Evolutionary conservation across 2,113 vertebrate genomes (phyloP), one percentile per base, ranked within the genome.

Genomic region (Daphoenositta chrysoptera): DNA sequence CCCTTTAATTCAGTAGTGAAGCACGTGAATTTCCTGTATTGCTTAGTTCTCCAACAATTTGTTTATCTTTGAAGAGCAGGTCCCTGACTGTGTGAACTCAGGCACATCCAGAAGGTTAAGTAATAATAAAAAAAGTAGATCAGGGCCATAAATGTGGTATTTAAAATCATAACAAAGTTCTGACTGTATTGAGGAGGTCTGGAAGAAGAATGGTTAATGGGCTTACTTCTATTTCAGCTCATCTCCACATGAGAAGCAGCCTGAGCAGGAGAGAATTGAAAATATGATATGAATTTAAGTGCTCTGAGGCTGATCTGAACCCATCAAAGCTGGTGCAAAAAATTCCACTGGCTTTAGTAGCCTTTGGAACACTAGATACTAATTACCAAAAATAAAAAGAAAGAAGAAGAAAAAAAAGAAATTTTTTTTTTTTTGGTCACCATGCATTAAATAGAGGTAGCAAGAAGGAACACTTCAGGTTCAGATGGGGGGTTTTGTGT

Each of bases 61-160:
- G 96, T 96, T 96, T 96, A 94, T 94, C 95, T 96, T 97, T 97
- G 96, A 96, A 95, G 92, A 94, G 64, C 39, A 50, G 90, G 51
- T 95, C 93, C 65, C 96, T 91, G 79, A 83, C 94, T 91, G 92
- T 80, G 92, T 96, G 93, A 94, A 90, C 94, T 93, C 91, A 68
- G 81, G 77, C 84, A 94, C 68, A 92, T 89, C 95, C 90, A 75
- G 80, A 93, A 95, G 92, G 94, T 95, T 96, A 97, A 96, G 76
- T 89, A 89, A 96, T 65, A 96, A 96, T 53, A 94, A 94, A 92
- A 93, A 89, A 94, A 73, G 87, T 88, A 93, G 71, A 96, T 80
- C 93, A 72, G 93, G 84, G 77, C 80, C 47, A 83, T 58, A 93
- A 87, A 97, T 77, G 87, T 94, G 85, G 72, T 80, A 63, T 97